Percentiles rank a stretch among this genome's conserved stretches.
Evolutionary conservation across 2,888 invertebrate species (phyloP).

Genomic region (Leucoma salicis): DNA sequence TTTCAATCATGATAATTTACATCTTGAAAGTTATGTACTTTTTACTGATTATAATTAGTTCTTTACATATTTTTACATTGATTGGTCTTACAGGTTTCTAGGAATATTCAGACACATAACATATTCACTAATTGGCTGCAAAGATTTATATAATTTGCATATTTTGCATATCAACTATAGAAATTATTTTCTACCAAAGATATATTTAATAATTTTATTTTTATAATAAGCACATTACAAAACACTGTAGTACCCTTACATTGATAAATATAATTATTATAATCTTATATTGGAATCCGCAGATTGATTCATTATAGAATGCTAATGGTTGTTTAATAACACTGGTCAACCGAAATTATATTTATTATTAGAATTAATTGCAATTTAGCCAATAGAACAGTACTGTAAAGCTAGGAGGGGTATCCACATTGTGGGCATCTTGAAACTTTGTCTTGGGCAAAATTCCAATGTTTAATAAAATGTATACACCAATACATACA

Average conservation of each 20-base stretch:
- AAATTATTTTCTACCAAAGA: constrained; percentile 58
- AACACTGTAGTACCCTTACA: constrained; percentile 67
- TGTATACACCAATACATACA: no score
- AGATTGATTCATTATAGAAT: constrained; percentile 11
- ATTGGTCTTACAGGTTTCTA: constrained; percentile 43
- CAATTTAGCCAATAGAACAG: neutral
- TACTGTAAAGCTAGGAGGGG: neutral
- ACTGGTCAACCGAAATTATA: constrained; percentile 7
- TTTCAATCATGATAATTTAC: no score
- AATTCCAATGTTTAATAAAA: no score
- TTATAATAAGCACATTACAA: constrained; percentile 65
- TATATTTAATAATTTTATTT: constrained; percentile 55
- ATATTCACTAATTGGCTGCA: constrained; percentile 13
- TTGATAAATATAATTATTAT: constrained; percentile 46
- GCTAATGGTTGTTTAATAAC: neutral
- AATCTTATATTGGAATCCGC: constrained; percentile 38
- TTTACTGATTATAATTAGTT: constrained; percentile 57
- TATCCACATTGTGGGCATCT: neutral
- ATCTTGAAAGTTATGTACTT: no score
- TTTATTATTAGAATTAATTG: neutral
- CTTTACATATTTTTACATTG: constrained; percentile 59
- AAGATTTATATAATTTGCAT: constrained; percentile 23
- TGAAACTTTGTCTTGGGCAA: no score
- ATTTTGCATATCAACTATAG: constrained; percentile 40
- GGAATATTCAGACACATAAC: constrained; percentile 10